Conservation (phyloP, 2,888 invertebrate genomes). For the Ptychoptera albimana region DNA sequence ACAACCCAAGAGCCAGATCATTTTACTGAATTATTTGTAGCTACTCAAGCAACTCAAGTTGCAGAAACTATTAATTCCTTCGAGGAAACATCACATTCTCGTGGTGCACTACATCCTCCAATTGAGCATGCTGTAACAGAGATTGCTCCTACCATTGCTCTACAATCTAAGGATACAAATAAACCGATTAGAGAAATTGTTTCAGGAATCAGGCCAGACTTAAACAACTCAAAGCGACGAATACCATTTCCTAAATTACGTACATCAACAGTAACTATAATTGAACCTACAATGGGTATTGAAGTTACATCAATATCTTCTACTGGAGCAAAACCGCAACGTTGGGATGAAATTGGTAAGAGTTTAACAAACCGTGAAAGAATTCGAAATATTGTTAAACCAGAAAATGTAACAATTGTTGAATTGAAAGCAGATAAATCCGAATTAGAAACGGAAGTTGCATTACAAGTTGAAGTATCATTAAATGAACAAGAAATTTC, state of each 20-base stretch:
- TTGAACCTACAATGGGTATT: not conserved
- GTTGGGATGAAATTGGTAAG: too few species aligned
- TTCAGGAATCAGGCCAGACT: slow-evolving; percentile 7
- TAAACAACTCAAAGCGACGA: slow-evolving; percentile 12
- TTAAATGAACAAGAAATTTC: too few species aligned
- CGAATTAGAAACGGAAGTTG: too few species aligned
- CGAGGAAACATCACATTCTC: slow-evolving; percentile 7
- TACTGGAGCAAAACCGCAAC: not conserved
- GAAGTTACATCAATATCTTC: slow-evolving; percentile 3
- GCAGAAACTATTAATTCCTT: slow-evolving; percentile 5
- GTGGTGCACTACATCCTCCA: too few species aligned
- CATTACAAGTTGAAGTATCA: too few species aligned
- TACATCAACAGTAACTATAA: not conserved
- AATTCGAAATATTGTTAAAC: too few species aligned
- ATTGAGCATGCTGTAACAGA: too few species aligned
- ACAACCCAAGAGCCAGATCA: not conserved
- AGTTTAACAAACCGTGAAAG: too few species aligned
- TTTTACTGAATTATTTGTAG: slow-evolving; percentile 7
- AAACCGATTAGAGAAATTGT: slow-evolving; percentile 8
- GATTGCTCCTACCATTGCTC: too few species aligned
- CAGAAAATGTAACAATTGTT: too few species aligned
- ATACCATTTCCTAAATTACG: not conserved
- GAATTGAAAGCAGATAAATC: too few species aligned
- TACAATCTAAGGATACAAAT: not conserved
- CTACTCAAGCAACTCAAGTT: slow-evolving; percentile 18